Conservation (phyloP, 2,797 vertebrate species). For the Emydoidea blandingii region DNA sequence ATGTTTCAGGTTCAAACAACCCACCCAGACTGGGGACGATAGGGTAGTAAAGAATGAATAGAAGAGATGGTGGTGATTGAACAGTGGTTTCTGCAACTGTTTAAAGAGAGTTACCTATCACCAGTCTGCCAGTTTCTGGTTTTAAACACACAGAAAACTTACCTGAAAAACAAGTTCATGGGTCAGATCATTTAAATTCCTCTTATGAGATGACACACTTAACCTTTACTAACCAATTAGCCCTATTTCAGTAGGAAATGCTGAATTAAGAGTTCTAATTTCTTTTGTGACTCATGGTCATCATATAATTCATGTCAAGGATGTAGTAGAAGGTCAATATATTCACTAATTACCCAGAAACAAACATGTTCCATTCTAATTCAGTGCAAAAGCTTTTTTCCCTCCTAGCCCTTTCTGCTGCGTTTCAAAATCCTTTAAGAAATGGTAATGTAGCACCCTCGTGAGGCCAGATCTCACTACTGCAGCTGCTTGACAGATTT, state of each 20-base stretch:
- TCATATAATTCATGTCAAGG: conserved; percentile 27
- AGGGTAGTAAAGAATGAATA: conserved; percentile 34
- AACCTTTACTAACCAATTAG: conserved; percentile 51
- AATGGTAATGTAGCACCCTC: conserved; percentile 67
- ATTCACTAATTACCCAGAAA: conserved; percentile 33
- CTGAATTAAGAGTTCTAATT: conserved; percentile 31
- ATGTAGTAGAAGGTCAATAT: conserved; percentile 54
- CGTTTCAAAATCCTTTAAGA: conserved; percentile 1
- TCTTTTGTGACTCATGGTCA: neutral
- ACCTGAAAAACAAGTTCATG: conserved; percentile 47
- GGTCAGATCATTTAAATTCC: conserved; percentile 44
- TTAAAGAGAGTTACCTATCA: neutral
- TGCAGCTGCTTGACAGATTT: neutral
- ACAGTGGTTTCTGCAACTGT: neutral
- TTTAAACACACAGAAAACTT: conserved; percentile 19
- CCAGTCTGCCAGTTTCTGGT: neutral
- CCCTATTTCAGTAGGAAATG: conserved; percentile 27
- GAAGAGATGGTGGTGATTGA: conserved; percentile 17
- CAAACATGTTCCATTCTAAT: conserved; percentile 30
- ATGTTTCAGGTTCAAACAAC: neutral
- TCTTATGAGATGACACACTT: conserved; percentile 33
- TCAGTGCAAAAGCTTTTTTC: neutral
- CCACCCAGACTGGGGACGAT: neutral
- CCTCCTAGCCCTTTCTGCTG: fast-evolving
- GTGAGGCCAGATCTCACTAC: conserved; percentile 44